Base-by-base conservation (phyloP, 1,140 invertebrate species). In the Pectinophora gossypiella region DNA sequence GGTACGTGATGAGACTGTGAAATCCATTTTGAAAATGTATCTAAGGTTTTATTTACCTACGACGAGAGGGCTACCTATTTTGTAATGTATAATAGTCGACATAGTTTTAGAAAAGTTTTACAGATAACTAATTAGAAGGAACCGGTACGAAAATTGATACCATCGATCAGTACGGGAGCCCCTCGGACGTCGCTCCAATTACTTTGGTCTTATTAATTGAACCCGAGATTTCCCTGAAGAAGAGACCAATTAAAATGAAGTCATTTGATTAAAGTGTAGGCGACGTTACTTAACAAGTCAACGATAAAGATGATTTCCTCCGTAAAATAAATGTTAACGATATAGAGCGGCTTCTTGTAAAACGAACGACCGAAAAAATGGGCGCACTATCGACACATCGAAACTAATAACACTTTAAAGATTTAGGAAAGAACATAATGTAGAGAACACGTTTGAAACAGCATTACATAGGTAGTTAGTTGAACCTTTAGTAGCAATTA, bases 221-320 rank as follows among this genome's bases (percentile, higher is more conserved):
- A 64, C 70, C 63, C 67, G 50, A 81, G 66, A 77, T 72, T 75
- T 52, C 51, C 50, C 23, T 49, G 50, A 63, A 66, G 68, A 69
- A 55, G 56, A 70, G 50, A 62, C 67, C 66, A 74, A 74, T 77
- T 75, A 76, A 80, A 65, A 38, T 66, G 56, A 69, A 61, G 52
- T 68, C 64, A 56, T 76, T 68, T 70, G 72, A 74, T 84, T 71
- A 77, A 74, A 68, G 55, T 68, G 64, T 70, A 73, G 60, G 61
- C 65, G 71, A 62, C 64, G 71, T 72, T 73, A 75, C 73, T 77
- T 75, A 72, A 67, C 66, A 67, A 64, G 53, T 64, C 44, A 43
- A 48, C 54, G 75, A 80, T 82, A 81, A 76, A 65, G 21, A 67
- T 65, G 68, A 68, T 61, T 66, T 63, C 56, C 55, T 53, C 35